Percentiles rank a stretch among this genome's conserved stretches.
These are phyloP conservation scores for Bellardia bayeri DNA, from an alignment of 2,888 invertebrate species.

Conservation along the genomic window DNA sequence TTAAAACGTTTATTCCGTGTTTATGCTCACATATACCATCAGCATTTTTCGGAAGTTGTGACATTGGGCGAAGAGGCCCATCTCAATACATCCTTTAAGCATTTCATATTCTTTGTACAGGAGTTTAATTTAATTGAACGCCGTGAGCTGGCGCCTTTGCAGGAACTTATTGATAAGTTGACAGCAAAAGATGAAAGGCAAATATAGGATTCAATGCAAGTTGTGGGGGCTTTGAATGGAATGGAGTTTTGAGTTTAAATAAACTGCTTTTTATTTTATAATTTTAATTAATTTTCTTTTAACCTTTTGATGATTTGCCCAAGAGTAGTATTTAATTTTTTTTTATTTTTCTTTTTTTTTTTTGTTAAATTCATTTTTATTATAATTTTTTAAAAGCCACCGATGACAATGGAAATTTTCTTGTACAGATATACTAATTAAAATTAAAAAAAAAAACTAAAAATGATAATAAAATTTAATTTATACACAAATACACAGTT, in stretches of 20 bases:
- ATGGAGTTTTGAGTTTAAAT: constrained; percentile 74
- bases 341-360: not conserved
- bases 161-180: constrained; percentile 98
- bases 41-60: constrained; percentile 99
- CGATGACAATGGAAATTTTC: constrained; percentile 42
- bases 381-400: constrained; percentile 46
- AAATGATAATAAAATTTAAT: constrained; percentile 50
- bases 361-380: constrained; percentile 1
- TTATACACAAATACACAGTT: constrained; percentile 42
- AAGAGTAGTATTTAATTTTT: constrained; percentile 52
- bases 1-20: constrained; percentile 98
- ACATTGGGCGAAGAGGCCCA: constrained; percentile 99
- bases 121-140: constrained; percentile 99
- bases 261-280: constrained; percentile 52
- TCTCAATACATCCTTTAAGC: constrained; percentile 99
- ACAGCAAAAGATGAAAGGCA: constrained; percentile 95
- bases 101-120: constrained; percentile 97
- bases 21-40: constrained; percentile 99
- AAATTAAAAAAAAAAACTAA: constrained; percentile 41
- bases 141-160: constrained; percentile 97
- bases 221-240: constrained; percentile 59
- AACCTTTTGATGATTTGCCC: constrained; percentile 43
- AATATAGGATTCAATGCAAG: constrained; percentile 83
- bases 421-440: constrained; percentile 67
- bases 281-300: constrained; percentile 8